Base-by-base conservation (phyloP, 1,140 invertebrate genomes). In the Drosophila punjabiensis region DNA sequence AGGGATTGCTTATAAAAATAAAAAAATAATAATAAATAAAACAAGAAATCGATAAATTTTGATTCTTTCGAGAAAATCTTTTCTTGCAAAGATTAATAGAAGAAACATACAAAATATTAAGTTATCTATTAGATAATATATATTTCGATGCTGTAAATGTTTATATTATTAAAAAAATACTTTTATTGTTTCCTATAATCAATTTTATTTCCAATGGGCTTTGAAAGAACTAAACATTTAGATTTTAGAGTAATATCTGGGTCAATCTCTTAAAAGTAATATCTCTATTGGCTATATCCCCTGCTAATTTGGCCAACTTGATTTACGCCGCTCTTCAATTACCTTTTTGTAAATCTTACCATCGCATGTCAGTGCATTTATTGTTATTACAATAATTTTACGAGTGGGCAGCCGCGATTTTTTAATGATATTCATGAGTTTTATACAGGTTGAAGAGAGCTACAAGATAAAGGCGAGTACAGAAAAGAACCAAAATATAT, bases 371-470 rank as follows among this genome's bases (percentile, higher is more conserved):
- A 67, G 61, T 43, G 55, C 64, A 67, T 76, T 79, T 83, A 48
- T 73, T 84, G 50, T 76, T 69, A 73, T 68, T 65, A 71, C 63
- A 71, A 82, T 41, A 69, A 70, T 68, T 85, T 85, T 50, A 78
- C 58, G 67, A 47, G 47, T 73, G 47, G 24, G 7, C 39, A 45
- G 53, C 74, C 32, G 58, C 14, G 39, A 41, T 78, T 63, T 63
- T 71, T 75, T 89, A 89, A 89, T 88, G 74, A 88, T 89, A 88
- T 88, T 89, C 85, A 89, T 88, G 86, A 89, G 84, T 73, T 89
- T 88, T 83, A 47, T 68, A 83, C 33, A 37, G 53, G 33, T 77
- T 82, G 60, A 56, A 56, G 33, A 56, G 71, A 48, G 39, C 52
- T 53, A 76, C 79, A 75, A 78, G 79, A 86, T 73, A 78, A 87